These are phyloP conservation scores for Daboia siamensis DNA, from an alignment of 2,113 vertebrate species.

Conservation along the genomic window DNA sequence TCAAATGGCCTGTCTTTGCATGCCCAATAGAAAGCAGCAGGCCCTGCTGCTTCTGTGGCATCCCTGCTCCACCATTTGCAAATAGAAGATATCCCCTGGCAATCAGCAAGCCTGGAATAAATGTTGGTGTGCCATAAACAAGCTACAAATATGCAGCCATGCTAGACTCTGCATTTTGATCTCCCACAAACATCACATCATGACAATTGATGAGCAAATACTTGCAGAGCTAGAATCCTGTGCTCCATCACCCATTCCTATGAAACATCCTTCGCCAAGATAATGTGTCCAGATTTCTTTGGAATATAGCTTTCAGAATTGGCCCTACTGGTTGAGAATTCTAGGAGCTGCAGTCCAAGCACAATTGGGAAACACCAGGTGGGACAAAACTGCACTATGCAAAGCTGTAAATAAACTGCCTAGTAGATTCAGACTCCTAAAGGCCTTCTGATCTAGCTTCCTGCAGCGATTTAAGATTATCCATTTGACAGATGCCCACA, in stretches of 20 bases:
- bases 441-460: background rate
- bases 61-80: background rate
- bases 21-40: background rate
- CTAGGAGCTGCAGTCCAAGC: background rate
- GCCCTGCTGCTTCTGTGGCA: background rate
- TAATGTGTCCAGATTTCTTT: background rate
- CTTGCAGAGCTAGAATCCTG: background rate
- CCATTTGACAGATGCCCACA: background rate
- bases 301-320: background rate
- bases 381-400: background rate
- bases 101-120: background rate
- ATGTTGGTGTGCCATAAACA: background rate
- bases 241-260: background rate
- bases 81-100: background rate
- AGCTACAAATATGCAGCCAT: background rate
- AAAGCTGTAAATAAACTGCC: background rate
- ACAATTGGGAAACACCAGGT: background rate
- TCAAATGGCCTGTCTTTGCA: background rate
- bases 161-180: background rate
- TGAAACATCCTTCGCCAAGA: background rate
- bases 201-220: background rate
- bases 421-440: background rate
- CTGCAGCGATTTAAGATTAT: background rate
- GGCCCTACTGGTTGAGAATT: background rate
- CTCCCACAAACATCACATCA: background rate